Base-by-base conservation (phyloP, 1,140 invertebrate species). In the Hestina assimilis region DNA sequence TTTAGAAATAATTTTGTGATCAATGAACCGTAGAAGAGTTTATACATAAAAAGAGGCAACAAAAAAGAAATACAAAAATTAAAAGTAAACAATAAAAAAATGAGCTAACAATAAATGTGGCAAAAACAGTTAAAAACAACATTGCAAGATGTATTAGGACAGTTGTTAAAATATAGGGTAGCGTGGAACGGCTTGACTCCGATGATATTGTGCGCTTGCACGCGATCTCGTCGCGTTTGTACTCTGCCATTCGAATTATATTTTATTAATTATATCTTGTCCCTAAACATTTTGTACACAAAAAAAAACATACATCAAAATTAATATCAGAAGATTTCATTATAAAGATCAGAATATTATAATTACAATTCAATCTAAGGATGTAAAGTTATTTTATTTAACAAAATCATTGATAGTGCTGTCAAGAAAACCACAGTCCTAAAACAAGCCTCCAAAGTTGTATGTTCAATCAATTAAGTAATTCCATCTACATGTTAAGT, bases 81-180 rank as follows among this genome's bases (percentile, higher is more conserved):
- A 86, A 85, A 88, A 83, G 75, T 79, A 83, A 88, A 88, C 79
- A 85, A 66, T 72, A 48, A 67, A 79, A 79, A 82, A 73, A 75
- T 67, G 72, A 77, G 72, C 75, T 82, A 88, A 86, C 77, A 79
- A 74, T 77, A 83, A n/a, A 78, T 82, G 75, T 80, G 70, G 83
- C 75, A 83, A 80, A 84, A 85, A 86, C 79, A 83, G 72, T 85
- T 85, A 84, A 88, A 87, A 86, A 88, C 75, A 88, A 88, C 83
- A 86, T 86, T 85, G 82, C 79, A 83, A 85, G 85, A 86, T 86
- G 82, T 85, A 88, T 85, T 88, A 86, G 85, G 83, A 88, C 85
- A 88, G 85, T 88, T 88, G 83, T 86, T 88, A 88, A 88, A 88
- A 88, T 88, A 88, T 85, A 77, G 83, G 84, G 83, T 84, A 79